Evolutionary conservation across 2,113 vertebrate species (phyloP).

Genomic region (Candoia aspera): DNA sequence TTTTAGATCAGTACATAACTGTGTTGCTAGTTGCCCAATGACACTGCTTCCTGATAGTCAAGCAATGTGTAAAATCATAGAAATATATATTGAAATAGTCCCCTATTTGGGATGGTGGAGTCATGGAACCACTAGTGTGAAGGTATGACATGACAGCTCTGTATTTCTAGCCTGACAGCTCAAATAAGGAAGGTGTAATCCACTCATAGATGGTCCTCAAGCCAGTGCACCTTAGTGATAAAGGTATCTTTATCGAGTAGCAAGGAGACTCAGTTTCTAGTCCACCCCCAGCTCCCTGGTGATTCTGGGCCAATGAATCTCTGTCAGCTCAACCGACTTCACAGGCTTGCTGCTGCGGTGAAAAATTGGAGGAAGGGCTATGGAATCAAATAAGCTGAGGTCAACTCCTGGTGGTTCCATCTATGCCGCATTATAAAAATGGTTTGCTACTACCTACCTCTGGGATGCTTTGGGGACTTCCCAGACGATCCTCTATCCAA

Average conservation of each 20-base stretch:
- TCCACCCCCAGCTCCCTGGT: neutral
- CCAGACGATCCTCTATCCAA: neutral
- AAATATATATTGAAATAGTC: neutral
- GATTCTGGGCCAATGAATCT: neutral
- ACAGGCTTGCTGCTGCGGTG: neutral
- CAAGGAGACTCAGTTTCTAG: neutral
- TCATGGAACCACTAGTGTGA: neutral
- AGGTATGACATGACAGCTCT: neutral
- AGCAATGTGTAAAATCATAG: neutral
- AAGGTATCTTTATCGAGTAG: too few species aligned
- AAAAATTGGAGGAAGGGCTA: neutral
- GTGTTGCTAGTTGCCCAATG: neutral
- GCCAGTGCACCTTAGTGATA: neutral
- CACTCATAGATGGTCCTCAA: neutral
- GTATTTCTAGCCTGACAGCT: neutral
- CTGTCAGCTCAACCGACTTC: neutral
- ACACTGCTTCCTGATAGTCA: neutral
- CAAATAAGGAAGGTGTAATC: neutral
- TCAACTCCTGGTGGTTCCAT: neutral
- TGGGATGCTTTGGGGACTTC: neutral
- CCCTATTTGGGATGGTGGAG: neutral
- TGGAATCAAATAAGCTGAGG: neutral
- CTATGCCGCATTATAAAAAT: neutral
- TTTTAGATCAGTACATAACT: neutral
- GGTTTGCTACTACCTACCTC: neutral